These are phyloP conservation scores for Battus philenor DNA, from an alignment of 1,140 invertebrate genomes.

Conservation along the genomic window DNA sequence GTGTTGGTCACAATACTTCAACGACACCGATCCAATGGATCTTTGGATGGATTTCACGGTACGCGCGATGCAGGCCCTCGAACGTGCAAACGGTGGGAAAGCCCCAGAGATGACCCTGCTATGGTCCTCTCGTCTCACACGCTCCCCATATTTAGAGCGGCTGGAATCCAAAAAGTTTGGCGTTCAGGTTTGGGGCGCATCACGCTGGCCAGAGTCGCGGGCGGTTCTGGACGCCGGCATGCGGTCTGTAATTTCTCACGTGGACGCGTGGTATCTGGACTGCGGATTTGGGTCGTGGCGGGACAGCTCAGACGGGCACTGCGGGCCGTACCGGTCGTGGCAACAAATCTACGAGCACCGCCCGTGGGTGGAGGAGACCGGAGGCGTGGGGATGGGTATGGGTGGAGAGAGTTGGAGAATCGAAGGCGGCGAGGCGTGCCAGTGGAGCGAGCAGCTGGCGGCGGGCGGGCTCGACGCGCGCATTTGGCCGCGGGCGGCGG, in stretches of 20 bases:
- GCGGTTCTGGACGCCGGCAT: constrained; percentile 85
- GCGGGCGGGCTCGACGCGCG: constrained; percentile 79
- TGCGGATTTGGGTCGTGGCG: constrained; percentile 90
- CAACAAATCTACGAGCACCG: constrained; percentile 89
- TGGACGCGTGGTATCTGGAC: constrained; percentile 91
- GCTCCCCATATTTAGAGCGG: constrained; percentile 82
- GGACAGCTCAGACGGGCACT: constrained; percentile 81
- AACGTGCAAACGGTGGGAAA: constrained; percentile 80
- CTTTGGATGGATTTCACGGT: constrained; percentile 87
- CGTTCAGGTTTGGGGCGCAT: constrained; percentile 87
- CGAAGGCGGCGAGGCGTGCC: constrained; percentile 82
- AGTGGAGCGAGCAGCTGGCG: constrained; percentile 84
- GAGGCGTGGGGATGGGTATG: constrained; percentile 80
- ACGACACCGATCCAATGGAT: constrained; percentile 84
- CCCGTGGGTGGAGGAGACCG: constrained; percentile 79
- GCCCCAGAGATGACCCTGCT: constrained; percentile 80
- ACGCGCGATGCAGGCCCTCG: constrained; percentile 78
- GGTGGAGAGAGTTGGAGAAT: constrained; percentile 84
- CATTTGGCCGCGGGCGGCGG: constrained; percentile 83
- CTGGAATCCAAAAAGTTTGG: constrained; percentile 74
- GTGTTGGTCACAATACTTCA: constrained; percentile 85
- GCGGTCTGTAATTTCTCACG: constrained; percentile 87
- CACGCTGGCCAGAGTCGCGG: constrained; percentile 84
- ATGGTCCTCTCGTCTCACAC: constrained; percentile 88
- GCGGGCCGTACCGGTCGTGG: constrained; percentile 88